These are phyloP conservation scores for Crioceris asparagi DNA, from an alignment of 2,888 invertebrate genomes.

Conservation along the genomic window DNA sequence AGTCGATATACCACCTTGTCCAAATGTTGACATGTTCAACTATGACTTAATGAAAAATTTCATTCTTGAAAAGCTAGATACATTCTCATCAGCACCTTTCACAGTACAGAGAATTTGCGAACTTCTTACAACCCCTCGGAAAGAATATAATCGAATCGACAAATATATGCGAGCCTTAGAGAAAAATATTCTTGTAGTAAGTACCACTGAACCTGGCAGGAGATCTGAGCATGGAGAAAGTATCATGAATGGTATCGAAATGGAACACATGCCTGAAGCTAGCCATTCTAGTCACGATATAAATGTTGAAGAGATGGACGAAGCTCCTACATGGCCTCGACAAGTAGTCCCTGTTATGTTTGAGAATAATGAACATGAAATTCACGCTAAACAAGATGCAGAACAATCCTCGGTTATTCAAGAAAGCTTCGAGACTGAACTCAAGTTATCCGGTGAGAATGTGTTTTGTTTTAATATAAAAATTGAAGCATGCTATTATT, in stretches of 20 bases:
- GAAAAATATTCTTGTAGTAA: constrained; percentile 85
- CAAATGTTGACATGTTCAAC: constrained; percentile 84
- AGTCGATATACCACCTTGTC: constrained; percentile 73
- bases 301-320: constrained; percentile 49
- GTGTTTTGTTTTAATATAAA: neutral
- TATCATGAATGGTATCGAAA: constrained; percentile 50
- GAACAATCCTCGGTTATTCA: constrained; percentile 2
- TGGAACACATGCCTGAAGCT: constrained; percentile 41
- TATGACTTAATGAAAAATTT: constrained; percentile 81
- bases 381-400: constrained; percentile 11
- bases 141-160: constrained; percentile 91
- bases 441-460: no score
- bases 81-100: constrained; percentile 84
- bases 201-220: constrained; percentile 59
- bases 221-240: constrained; percentile 59
- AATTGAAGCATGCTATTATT: neutral
- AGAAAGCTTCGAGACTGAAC: constrained; percentile 1
- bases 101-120: constrained; percentile 95
- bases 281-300: constrained; percentile 43
- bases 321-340: constrained; percentile 31
- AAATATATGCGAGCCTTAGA: constrained; percentile 96
- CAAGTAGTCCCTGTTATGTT: constrained; percentile 11
- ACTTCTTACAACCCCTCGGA: constrained; percentile 77
- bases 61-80: constrained; percentile 69
- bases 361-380: constrained; percentile 14